Evolutionary conservation across 2,888 invertebrate genomes (phyloP), one percentile per base, ranked within the genome.

Genomic region (Polia nebulosa): DNA sequence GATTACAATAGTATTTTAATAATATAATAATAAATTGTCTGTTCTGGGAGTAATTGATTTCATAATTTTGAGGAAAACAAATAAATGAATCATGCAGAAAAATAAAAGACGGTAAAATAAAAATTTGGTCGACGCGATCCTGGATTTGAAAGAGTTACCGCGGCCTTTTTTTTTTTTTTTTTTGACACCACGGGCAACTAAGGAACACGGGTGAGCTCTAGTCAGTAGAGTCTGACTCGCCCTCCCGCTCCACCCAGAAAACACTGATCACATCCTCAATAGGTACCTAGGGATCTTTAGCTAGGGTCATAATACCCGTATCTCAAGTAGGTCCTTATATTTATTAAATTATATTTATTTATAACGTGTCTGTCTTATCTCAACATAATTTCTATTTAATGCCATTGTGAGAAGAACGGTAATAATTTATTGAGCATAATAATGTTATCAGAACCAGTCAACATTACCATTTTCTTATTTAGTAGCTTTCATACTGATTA

Each of bases 401-500:
- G 51, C 17, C 41, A 5, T 45, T 39, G 32, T 27, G 8, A 62
- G 39, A 32, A n/a, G 25, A 57, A 0, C 7, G 2, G 9, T 25
- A 15, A n/a, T 45, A 8, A 72, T 58, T 41, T 64, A 72, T 64
- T 64, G 34, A 41, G 13, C 34, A 53, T 22, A 44, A 41, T 53
- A 27, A 22, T 47, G 34, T n/a, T 53, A 73, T 55, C 72, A 15
- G 52, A 36, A n/a, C 1, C 25, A 29, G 52, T 49, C 32, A 44
- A 53, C 47, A 58, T 36, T 34, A 58, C 29, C 6, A 47, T 44
- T 45, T 41, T 39, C 17, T 58, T 29, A 49, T 55, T 47, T 53
- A 72, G 49, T 49, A 44, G 7, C 65, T 73, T 65, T 65, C 47
- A n/a, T 22, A 52, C 15, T 29, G 57, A 72, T 72, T 64, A 47